These are phyloP conservation scores for Nibea albiflora DNA, from an alignment of 2,113 vertebrate species.

Conservation along the genomic window DNA sequence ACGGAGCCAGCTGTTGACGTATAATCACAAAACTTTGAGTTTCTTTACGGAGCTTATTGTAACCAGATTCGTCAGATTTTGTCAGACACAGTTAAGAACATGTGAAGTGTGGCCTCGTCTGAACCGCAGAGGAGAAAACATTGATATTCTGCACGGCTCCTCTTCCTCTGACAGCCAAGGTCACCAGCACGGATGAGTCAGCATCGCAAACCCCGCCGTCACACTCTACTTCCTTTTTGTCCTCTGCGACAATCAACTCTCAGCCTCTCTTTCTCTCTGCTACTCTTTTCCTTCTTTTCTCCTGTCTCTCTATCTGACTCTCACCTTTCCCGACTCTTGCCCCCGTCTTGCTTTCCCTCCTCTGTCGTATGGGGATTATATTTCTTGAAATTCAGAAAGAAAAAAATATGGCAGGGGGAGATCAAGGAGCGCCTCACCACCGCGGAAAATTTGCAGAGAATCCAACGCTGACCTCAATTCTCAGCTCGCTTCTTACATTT, in stretches of 20 bases:
- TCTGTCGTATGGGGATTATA: slow-evolving; percentile 41
- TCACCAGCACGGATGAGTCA: slow-evolving; percentile 70
- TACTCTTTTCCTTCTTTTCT: not conserved
- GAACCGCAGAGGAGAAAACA: slow-evolving; percentile 19
- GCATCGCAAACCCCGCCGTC: slow-evolving; percentile 53
- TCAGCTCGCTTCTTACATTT: slow-evolving; percentile 27
- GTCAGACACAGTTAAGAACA: slow-evolving; percentile 23
- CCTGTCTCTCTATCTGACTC: not conserved
- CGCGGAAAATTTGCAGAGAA: slow-evolving; percentile 20
- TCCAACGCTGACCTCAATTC: slow-evolving; percentile 69
- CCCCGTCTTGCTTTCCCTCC: not conserved
- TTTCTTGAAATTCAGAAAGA: slow-evolving; percentile 56
- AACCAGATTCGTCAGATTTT: slow-evolving; percentile 29
- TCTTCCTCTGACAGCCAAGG: slow-evolving; percentile 61
- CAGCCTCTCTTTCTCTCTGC: slow-evolving; percentile 15
- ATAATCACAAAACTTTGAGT: not conserved
- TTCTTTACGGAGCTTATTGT: not conserved
- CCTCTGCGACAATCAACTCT: slow-evolving; percentile 31
- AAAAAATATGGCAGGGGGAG: slow-evolving; percentile 17
- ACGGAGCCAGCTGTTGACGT: not conserved
- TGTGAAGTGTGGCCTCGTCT: slow-evolving; percentile 27
- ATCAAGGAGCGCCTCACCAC: slow-evolving; percentile 21
- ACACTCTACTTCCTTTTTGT: slow-evolving; percentile 60
- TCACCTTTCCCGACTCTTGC: not conserved
- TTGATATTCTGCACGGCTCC: slow-evolving; percentile 62